Conservation (phyloP, 1,140 invertebrate species). For the Anastrepha obliqua region DNA sequence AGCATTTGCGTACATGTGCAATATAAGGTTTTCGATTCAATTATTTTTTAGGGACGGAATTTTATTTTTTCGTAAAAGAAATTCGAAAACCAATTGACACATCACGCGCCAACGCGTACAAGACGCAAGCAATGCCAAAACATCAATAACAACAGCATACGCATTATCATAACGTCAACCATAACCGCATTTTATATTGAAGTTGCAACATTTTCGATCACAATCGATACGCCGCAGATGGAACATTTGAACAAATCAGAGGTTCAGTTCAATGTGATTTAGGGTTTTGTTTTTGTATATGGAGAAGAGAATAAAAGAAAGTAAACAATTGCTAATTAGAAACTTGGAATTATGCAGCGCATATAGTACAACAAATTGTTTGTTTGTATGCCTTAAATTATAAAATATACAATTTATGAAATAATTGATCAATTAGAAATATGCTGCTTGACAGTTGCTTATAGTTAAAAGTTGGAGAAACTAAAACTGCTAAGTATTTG, state of each 20-base stretch:
- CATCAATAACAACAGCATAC: constrained; percentile 41
- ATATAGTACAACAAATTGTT: constrained; percentile 24
- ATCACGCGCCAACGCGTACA: not conserved
- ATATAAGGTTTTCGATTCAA: constrained; percentile 17
- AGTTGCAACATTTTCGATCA: constrained; percentile 46
- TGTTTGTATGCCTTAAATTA: constrained; percentile 51
- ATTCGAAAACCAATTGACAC: constrained; percentile 30
- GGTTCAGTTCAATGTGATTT: constrained; percentile 33
- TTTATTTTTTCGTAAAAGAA: not conserved
- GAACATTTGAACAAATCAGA: constrained; percentile 40
- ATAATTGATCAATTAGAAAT: constrained; percentile 10
- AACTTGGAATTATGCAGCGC: constrained; percentile 57
- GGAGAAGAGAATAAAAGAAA: constrained; percentile 72
- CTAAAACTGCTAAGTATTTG: constrained; percentile 48
- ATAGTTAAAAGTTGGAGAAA: constrained; percentile 37
- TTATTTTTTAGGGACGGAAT: constrained; percentile 44
- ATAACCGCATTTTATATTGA: constrained; percentile 14
- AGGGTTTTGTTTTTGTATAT: constrained; percentile 59
- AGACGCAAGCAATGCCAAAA: constrained; percentile 43
- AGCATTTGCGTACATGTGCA: constrained; percentile 43
- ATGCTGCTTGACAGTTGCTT: constrained; percentile 12
- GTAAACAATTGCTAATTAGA: constrained; percentile 72
- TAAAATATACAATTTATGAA: constrained; percentile 53
- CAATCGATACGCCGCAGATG: constrained; percentile 42
- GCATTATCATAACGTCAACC: constrained; percentile 28